Conservation (phyloP, 2,797 vertebrate genomes). For the Danio albolineatus region DNA sequence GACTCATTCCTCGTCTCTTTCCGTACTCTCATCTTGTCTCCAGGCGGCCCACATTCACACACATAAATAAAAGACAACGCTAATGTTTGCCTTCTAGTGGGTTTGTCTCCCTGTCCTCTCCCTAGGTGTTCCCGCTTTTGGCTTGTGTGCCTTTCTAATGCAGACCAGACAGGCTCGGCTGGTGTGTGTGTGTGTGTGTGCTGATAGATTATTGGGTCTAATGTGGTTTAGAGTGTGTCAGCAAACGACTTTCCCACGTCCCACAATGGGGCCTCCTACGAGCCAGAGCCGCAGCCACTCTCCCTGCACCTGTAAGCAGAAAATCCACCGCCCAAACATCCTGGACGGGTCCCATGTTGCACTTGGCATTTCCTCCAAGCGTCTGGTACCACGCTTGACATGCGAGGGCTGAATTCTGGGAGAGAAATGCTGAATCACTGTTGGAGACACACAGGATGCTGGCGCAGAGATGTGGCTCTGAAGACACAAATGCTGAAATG, state of each 20-base stretch:
- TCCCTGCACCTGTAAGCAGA: slow-evolving; percentile 79
- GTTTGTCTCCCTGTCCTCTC: slow-evolving; percentile 66
- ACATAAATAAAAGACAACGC: slow-evolving; percentile 39
- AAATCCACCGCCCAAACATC: slow-evolving; percentile 43
- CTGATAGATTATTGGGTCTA: slow-evolving; percentile 69
- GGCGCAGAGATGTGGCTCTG: slow-evolving; percentile 43
- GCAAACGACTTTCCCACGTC: slow-evolving; percentile 80
- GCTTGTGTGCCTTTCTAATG: slow-evolving; percentile 68
- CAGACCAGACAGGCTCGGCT: slow-evolving; percentile 66
- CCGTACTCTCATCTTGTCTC: slow-evolving; percentile 16
- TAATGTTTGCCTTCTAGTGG: slow-evolving; percentile 43
- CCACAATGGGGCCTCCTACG: slow-evolving; percentile 61
- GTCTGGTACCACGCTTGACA: slow-evolving; percentile 79
- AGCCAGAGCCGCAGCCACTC: slow-evolving; percentile 49
- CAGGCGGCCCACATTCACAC: slow-evolving; percentile 15
- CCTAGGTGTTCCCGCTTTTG: slow-evolving; percentile 73
- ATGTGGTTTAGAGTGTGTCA: slow-evolving; percentile 71
- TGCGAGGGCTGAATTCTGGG: slow-evolving; percentile 71
- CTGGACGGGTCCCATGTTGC: slow-evolving; percentile 79
- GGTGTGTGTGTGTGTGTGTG: slow-evolving; percentile 65
- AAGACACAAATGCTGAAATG: slow-evolving; percentile 44
- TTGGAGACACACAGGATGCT: slow-evolving; percentile 34
- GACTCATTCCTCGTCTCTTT: slow-evolving; percentile 25
- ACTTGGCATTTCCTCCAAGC: slow-evolving; percentile 83
- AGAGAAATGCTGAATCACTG: slow-evolving; percentile 71